A percentile compares a stretch with the other conserved stretches of the same genome.
These are phyloP conservation scores for Trachelus tabidus DNA, from an alignment of 2,888 invertebrate species.

Conservation along the genomic window DNA sequence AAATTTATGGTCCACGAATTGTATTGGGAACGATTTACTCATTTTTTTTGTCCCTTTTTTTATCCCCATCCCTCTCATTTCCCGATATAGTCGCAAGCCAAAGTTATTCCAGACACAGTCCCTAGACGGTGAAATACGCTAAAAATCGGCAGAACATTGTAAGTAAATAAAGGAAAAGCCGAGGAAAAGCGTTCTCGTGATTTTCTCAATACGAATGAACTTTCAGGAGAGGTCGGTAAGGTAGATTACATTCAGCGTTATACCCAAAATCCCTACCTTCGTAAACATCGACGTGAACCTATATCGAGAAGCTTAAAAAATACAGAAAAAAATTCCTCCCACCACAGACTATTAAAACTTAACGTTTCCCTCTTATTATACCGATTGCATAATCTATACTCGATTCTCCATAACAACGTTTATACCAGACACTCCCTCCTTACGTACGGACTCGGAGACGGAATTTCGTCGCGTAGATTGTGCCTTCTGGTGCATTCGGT, in stretches of 20 bases:
- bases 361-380: neutral
- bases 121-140: too few species aligned
- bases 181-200: neutral
- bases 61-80: neutral
- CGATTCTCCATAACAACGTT: conserved; percentile 22
- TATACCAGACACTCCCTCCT: conserved; percentile 5
- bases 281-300: too few species aligned
- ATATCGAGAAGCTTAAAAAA: too few species aligned
- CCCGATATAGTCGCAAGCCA: neutral
- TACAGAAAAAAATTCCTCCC: too few species aligned
- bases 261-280: too few species aligned
- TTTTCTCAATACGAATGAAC: neutral
- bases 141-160: neutral
- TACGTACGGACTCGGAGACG: too few species aligned
- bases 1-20: neutral
- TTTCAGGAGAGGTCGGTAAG: too few species aligned
- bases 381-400: conserved; percentile 25
- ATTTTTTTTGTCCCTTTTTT: neutral
- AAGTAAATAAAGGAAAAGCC: neutral
- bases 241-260: too few species aligned
- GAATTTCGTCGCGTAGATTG: conserved; percentile 32
- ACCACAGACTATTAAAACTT: too few species aligned
- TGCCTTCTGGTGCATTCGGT: conserved; percentile 29
- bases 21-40: neutral
- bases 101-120: neutral